A percentile compares a stretch with the other conserved stretches of the same genome.
Conservation (phyloP, 2,113 vertebrate genomes). For the Pheucticus melanocephalus region DNA sequence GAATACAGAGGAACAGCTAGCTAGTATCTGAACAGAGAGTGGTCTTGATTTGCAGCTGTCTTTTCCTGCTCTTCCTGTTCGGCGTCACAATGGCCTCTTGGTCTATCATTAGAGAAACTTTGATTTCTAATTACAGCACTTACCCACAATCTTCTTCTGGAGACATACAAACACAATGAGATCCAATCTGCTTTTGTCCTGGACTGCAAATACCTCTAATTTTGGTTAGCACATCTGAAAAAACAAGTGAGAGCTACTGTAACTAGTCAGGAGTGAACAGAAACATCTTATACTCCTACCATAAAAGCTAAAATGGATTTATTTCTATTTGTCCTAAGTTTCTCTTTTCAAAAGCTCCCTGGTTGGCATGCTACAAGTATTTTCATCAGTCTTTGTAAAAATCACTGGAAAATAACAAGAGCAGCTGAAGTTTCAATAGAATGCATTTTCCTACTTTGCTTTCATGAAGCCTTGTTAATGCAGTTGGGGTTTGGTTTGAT, state of each 20-base stretch:
- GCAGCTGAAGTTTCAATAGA: not conserved
- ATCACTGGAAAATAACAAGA: not conserved
- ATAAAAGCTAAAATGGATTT: not conserved
- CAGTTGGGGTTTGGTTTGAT: not conserved
- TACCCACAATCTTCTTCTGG: conserved; percentile 83
- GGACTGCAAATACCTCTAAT: conserved; percentile 73
- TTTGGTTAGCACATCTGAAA: conserved; percentile 52
- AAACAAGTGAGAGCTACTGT: not conserved
- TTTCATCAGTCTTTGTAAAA: not conserved
- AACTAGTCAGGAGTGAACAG: not conserved
- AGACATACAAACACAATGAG: conserved; percentile 81
- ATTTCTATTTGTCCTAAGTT: not conserved
- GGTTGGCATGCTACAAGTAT: not conserved
- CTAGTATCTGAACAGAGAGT: not conserved
- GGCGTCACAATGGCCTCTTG: not conserved
- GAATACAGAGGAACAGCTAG: not conserved
- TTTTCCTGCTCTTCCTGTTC: not conserved
- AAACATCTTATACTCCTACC: not conserved
- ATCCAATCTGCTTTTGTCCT: conserved; percentile 75
- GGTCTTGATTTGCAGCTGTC: not conserved
- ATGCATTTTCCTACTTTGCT: not conserved
- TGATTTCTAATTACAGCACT: not conserved
- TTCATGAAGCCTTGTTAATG: not conserved
- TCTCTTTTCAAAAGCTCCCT: not conserved
- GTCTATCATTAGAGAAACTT: not conserved